Evolutionary conservation across 2,797 vertebrate species (phyloP).

Genomic region (Limosa lapponica): DNA sequence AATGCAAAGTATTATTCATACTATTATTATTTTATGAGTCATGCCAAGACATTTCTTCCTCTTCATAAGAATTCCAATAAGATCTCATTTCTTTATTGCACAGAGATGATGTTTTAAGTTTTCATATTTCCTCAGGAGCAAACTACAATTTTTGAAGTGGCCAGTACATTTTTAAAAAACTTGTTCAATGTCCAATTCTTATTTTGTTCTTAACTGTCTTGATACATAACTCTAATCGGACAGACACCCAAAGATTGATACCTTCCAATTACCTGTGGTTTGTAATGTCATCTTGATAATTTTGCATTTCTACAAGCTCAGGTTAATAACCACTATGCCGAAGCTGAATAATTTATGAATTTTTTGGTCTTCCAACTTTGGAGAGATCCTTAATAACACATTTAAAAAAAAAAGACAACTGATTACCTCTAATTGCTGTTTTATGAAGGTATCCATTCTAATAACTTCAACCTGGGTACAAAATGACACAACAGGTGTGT

Average conservation of each 20-base stretch:
- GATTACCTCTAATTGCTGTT: not conserved
- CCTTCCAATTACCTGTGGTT: not conserved
- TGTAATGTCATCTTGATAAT: constrained; percentile 1
- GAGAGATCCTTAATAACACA: not conserved
- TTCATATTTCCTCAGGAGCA: not conserved
- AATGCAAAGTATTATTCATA: constrained; percentile 55
- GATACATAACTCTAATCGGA: not conserved
- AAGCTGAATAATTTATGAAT: not conserved
- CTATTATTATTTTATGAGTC: constrained; percentile 62
- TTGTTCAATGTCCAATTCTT: not conserved
- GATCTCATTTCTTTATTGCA: not conserved
- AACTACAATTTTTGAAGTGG: not conserved
- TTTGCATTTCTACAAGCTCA: not conserved
- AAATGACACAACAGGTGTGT: not conserved
- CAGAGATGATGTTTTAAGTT: not conserved
- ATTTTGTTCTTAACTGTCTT: not conserved
- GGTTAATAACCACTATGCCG: not conserved
- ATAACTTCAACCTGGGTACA: not conserved
- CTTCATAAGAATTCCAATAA: constrained; percentile 43
- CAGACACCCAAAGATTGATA: not conserved
- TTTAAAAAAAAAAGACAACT: not conserved
- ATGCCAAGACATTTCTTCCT: constrained; percentile 13
- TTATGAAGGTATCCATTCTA: not conserved
- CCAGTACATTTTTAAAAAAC: not conserved
- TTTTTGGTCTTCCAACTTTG: not conserved